These are phyloP conservation scores for Pterocles burchelli DNA, from an alignment of 2,113 vertebrate species.

Conservation along the genomic window DNA sequence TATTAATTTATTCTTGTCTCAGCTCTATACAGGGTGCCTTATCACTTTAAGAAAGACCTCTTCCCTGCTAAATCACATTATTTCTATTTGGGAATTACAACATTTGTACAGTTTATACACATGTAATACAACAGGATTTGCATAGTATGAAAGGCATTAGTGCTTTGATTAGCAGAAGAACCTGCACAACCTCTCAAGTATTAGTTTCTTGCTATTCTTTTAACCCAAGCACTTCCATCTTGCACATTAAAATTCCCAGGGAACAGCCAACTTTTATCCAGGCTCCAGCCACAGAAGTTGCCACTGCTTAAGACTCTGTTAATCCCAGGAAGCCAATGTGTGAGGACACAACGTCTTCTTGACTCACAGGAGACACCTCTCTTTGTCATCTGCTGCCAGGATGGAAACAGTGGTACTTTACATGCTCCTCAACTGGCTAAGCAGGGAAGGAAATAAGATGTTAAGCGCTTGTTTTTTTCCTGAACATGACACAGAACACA, in stretches of 20 bases:
- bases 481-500: not conserved
- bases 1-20: not conserved
- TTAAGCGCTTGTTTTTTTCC: not conserved
- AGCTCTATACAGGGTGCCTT: not conserved
- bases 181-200: not conserved
- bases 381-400: not conserved
- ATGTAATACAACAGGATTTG: slow-evolving; percentile 43
- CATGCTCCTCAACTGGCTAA: not conserved
- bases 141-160: slow-evolving; percentile 28
- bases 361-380: not conserved
- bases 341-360: not conserved
- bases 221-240: not conserved
- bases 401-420: not conserved
- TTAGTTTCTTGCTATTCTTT: slow-evolving; percentile 16
- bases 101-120: slow-evolving; percentile 42
- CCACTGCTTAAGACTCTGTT: not conserved
- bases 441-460: not conserved
- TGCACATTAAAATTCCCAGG: not conserved
- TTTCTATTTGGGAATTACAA: slow-evolving; percentile 39
- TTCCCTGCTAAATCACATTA: slow-evolving; percentile 30
- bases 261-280: not conserved
- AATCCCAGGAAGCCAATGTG: not conserved
- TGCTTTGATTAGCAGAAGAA: slow-evolving; percentile 9
- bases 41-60: not conserved
- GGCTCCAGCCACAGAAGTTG: not conserved